Conservation (phyloP, 2,888 invertebrate species). For the Brachyptera putata region DNA sequence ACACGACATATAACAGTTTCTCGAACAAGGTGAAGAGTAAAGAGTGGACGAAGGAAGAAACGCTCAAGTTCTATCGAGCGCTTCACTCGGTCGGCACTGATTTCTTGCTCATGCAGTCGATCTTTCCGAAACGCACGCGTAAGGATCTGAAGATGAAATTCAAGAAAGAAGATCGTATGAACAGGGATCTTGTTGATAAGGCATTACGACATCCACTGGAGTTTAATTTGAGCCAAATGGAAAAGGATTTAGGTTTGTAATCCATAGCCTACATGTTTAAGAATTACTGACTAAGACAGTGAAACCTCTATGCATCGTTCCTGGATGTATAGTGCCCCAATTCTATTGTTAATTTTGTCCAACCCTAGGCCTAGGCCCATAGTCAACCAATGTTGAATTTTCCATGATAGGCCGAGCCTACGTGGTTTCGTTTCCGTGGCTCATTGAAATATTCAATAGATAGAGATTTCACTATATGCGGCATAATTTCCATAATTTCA, state of each 20-base stretch:
- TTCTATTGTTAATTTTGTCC: too few relatives aligned
- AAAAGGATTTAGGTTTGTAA: slow-evolving; percentile 51
- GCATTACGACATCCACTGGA: slow-evolving; percentile 65
- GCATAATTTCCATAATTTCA: too few relatives aligned
- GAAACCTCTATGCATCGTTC: too few relatives aligned
- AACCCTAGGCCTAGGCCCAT: background rate
- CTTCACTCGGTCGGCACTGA: slow-evolving; percentile 88
- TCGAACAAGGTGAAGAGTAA: slow-evolving; percentile 59
- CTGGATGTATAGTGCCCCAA: too few relatives aligned
- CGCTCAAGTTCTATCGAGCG: slow-evolving; percentile 86
- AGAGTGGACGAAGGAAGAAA: slow-evolving; percentile 74
- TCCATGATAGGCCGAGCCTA: too few relatives aligned
- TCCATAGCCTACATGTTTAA: background rate
- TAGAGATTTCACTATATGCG: too few relatives aligned
- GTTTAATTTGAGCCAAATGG: slow-evolving; percentile 62
- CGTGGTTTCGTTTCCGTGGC: too few relatives aligned
- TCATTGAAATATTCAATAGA: too few relatives aligned
- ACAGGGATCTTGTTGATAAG: slow-evolving; percentile 67
- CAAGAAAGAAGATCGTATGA: slow-evolving; percentile 82
- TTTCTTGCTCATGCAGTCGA: slow-evolving; percentile 80
- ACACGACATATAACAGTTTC: slow-evolving; percentile 37
- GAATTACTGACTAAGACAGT: too few relatives aligned
- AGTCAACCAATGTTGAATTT: too few relatives aligned
- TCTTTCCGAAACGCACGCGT: slow-evolving; percentile 75
- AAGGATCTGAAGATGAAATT: slow-evolving; percentile 87